These are phyloP conservation scores for Nothoprocta pentlandii DNA, from an alignment of 2,113 vertebrate genomes.

Conservation along the genomic window DNA sequence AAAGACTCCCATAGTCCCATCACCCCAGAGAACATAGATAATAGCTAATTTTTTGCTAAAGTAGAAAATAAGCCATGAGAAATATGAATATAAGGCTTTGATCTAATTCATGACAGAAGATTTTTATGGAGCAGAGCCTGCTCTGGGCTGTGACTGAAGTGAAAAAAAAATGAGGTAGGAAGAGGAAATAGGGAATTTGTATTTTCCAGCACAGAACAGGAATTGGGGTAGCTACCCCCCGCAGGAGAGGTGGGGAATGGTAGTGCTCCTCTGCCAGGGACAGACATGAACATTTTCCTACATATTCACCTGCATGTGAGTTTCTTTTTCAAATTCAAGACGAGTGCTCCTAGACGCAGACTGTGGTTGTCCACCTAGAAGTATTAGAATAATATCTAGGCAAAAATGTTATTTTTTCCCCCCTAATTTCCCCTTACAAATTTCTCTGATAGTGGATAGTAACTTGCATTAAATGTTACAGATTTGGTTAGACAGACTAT, in stretches of 20 bases:
- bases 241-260: not conserved
- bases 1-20: not conserved
- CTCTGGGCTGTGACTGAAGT: not conserved
- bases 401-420: not conserved
- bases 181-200: not conserved
- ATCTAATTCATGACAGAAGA: not conserved
- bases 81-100: not conserved
- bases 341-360: not conserved
- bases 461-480: not conserved
- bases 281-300: not conserved
- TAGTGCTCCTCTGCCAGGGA: not conserved
- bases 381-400: not conserved
- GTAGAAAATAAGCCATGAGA: not conserved
- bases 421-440: not conserved
- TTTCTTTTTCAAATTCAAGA: not conserved
- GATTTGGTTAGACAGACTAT: not conserved
- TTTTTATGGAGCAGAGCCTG: not conserved
- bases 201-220: not conserved
- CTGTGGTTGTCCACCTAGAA: not conserved
- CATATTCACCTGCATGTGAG: not conserved
- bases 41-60: not conserved
- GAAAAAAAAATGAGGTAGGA: slow-evolving; percentile 2
- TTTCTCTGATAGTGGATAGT: not conserved
- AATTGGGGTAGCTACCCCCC: not conserved
- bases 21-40: not conserved